Evolutionary conservation across 2,113 vertebrate species (phyloP).

Genomic region (Anguilla rostrata): DNA sequence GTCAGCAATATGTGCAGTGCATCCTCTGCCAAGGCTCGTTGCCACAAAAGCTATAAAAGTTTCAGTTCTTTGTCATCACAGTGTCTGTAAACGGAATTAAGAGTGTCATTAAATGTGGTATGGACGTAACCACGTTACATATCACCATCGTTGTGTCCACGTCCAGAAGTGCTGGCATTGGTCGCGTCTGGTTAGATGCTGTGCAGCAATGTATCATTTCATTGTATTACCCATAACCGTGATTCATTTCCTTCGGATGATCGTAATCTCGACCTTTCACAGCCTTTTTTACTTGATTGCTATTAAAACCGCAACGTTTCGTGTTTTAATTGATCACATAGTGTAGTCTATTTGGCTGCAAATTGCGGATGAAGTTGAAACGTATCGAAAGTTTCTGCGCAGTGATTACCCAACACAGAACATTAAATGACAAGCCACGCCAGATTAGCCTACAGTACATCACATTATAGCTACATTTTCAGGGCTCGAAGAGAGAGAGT

Average conservation of each 20-base stretch:
- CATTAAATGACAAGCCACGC: not conserved
- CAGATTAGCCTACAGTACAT: not conserved
- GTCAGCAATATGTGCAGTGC: slow-evolving; percentile 1
- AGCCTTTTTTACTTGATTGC: not conserved
- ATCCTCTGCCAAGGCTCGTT: not conserved
- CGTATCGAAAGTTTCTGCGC: not conserved
- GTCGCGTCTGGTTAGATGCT: not conserved
- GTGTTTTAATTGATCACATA: not conserved
- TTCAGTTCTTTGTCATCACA: not conserved
- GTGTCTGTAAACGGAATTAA: not conserved
- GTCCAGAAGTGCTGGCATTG: not conserved
- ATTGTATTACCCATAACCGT: not conserved
- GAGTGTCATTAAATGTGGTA: not conserved
- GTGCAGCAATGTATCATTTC: not conserved
- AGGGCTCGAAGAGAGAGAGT: not conserved
- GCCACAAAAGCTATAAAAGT: not conserved
- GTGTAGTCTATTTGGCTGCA: not conserved
- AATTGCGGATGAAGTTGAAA: not conserved
- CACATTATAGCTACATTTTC: not conserved
- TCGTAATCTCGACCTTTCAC: not conserved
- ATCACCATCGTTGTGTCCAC: not conserved
- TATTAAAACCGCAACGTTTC: not conserved
- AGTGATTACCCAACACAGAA: not conserved
- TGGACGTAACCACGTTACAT: not conserved
- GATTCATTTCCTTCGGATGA: not conserved